phyloP scores from a whole-genome alignment of 2,888 invertebrate genomes.

The Clanis bilineata region DNA sequence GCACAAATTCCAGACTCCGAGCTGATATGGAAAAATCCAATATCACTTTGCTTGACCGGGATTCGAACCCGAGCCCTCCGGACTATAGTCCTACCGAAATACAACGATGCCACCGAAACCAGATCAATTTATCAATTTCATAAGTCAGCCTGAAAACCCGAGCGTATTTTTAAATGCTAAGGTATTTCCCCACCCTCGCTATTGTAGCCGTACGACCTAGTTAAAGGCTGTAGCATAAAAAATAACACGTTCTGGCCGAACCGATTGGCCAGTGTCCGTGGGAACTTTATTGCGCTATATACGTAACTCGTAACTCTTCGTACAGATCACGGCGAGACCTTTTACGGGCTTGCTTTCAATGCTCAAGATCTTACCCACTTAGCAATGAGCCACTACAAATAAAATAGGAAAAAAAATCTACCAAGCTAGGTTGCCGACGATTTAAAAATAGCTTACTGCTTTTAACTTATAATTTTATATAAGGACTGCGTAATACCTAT shows the following conservation, averaged over 20 bases:
- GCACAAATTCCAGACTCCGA: no score
- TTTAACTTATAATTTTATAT: not conserved
- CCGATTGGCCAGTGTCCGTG: constrained; percentile 50
- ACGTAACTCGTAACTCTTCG: constrained; percentile 22
- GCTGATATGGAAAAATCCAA: no score
- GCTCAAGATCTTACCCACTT: constrained; percentile 32
- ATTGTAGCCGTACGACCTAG: constrained; percentile 2
- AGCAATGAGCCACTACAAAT: constrained; percentile 2
- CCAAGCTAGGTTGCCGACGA: not conserved
- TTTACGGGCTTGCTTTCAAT: constrained; percentile 38
- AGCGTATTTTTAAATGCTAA: not conserved
- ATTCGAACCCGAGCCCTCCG: no score
- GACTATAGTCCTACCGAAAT: no score
- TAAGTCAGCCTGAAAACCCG: no score
- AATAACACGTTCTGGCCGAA: constrained; percentile 43
- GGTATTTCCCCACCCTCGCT: not conserved
- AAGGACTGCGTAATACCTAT: not conserved
- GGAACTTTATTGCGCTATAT: constrained; percentile 43
- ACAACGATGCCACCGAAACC: no score
- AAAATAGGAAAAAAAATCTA: not conserved
- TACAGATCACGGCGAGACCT: constrained; percentile 42
- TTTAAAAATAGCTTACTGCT: not conserved
- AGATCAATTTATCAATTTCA: no score
- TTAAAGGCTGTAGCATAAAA: constrained; percentile 33
- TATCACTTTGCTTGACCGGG: no score